phyloP scores from a whole-genome alignment of 2,888 invertebrate genomes.

The Dichetophora obliterata region DNA sequence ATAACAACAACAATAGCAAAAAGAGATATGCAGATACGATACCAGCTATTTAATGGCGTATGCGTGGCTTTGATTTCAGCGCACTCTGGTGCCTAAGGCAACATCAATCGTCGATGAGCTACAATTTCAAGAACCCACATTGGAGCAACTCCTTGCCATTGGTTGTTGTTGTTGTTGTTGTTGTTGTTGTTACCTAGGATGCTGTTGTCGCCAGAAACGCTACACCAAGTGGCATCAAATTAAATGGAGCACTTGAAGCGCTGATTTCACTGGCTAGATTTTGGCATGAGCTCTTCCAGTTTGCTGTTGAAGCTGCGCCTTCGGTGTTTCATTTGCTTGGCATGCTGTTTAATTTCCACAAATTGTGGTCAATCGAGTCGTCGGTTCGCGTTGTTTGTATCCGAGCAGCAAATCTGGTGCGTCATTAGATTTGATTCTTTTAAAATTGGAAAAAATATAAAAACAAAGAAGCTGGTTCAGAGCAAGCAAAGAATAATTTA shows the following conservation, averaged over 20 bases:
- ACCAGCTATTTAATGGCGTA: too few species aligned
- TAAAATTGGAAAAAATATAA: not conserved
- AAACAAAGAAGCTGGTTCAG: not conserved
- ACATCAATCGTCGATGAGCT: too few species aligned
- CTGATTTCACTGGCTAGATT: slow-evolving; percentile 15
- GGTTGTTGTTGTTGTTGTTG: too few species aligned
- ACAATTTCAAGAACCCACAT: too few species aligned
- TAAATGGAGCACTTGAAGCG: slow-evolving; percentile 29
- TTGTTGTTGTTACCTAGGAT: too few species aligned
- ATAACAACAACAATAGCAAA: not conserved
- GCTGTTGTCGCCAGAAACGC: not conserved
- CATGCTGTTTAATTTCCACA: slow-evolving; percentile 22
- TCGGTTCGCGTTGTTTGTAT: not conserved
- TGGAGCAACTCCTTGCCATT: too few species aligned
- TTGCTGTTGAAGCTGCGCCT: slow-evolving; percentile 5
- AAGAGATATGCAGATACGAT: not conserved
- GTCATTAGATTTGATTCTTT: slow-evolving; percentile 19
- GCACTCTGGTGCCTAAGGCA: too few species aligned
- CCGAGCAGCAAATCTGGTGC: slow-evolving; percentile 8
- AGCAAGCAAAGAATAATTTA: not conserved
- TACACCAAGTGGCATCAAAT: slow-evolving; percentile 18
- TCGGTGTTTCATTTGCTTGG: slow-evolving; percentile 13
- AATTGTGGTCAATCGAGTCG: slow-evolving; percentile 28
- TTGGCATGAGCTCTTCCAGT: not conserved
- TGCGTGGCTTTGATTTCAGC: too few species aligned